Percentiles rank a stretch among this genome's conserved stretches.
These are phyloP conservation scores for Alectura lathami DNA, from an alignment of 2,113 vertebrate species.

Conservation along the genomic window DNA sequence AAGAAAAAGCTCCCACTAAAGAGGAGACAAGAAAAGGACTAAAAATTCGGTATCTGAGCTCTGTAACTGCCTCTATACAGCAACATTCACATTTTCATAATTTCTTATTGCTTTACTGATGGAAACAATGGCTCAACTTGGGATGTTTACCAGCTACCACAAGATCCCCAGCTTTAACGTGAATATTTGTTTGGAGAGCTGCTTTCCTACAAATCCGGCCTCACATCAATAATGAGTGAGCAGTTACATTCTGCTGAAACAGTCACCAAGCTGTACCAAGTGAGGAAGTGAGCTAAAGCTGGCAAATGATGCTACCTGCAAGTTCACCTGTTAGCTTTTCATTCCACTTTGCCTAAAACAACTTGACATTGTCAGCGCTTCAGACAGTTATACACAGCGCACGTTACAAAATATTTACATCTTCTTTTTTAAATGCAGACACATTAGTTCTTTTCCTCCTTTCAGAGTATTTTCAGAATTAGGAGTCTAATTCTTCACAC, in stretches of 20 bases:
- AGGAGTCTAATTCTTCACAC: neutral
- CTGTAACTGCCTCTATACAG: neutral
- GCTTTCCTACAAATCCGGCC: neutral
- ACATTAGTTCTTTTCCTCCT: neutral
- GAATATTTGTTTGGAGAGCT: neutral
- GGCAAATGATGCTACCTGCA: neutral
- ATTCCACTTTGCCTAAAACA: neutral
- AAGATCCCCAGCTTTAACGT: neutral
- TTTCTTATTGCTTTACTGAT: neutral
- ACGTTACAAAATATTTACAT: neutral
- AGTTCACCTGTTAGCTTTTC: neutral
- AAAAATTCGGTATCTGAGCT: neutral
- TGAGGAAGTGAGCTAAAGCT: neutral
- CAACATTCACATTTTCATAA: neutral
- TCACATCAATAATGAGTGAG: neutral
- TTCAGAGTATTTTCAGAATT: neutral
- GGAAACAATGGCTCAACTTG: neutral
- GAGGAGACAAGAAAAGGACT: neutral
- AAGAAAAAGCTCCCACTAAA: neutral
- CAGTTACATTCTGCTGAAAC: neutral
- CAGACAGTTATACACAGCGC: accelerated
- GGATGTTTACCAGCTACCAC: neutral
- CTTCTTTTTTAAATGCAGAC: neutral
- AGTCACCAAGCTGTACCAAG: neutral
- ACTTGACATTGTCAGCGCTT: neutral